A percentile compares a stretch with the other conserved stretches of the same genome.
phyloP scores from a whole-genome alignment of 53 echinoderm and acorn worm genomes.

The Stichopus horrens region DNA sequence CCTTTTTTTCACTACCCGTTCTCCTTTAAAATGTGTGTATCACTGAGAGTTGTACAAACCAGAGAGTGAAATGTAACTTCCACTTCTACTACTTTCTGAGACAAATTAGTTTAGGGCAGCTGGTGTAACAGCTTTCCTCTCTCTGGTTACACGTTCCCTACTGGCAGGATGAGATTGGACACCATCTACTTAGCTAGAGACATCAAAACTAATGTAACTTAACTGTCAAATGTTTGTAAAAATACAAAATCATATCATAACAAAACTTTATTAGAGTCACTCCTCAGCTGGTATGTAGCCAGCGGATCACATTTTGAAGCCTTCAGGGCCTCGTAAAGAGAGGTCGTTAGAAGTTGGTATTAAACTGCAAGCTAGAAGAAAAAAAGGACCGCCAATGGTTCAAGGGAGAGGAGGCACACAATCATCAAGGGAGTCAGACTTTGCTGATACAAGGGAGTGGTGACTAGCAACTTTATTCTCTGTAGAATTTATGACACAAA shows the following conservation, averaged over 20 bases:
- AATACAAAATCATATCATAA: slow-evolving; percentile 39
- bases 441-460: too few relatives aligned
- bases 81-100: too few relatives aligned
- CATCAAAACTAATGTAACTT: slow-evolving; percentile 9
- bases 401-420: too few relatives aligned
- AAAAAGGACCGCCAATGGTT: not conserved
- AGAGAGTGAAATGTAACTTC: too few relatives aligned
- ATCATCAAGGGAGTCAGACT: too few relatives aligned
- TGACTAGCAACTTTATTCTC: not conserved
- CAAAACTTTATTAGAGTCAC: slow-evolving; percentile 26
- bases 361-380: not conserved
- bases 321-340: not conserved
- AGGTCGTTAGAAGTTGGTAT: not conserved
- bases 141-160: slow-evolving; percentile 8
- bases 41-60: too few relatives aligned
- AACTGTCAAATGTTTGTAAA: slow-evolving; percentile 17
- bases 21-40: too few relatives aligned
- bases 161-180: not conserved
- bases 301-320: slow-evolving; percentile 4
- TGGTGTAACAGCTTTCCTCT: slow-evolving; percentile 16
- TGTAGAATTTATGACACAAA: not conserved
- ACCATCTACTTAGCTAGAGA: not conserved
- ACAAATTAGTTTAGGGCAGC: not conserved
- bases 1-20: too few relatives aligned
- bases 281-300: slow-evolving; percentile 13